Base-by-base conservation (phyloP, 2,113 vertebrate species). In the Dipodomys ordii region DNA sequence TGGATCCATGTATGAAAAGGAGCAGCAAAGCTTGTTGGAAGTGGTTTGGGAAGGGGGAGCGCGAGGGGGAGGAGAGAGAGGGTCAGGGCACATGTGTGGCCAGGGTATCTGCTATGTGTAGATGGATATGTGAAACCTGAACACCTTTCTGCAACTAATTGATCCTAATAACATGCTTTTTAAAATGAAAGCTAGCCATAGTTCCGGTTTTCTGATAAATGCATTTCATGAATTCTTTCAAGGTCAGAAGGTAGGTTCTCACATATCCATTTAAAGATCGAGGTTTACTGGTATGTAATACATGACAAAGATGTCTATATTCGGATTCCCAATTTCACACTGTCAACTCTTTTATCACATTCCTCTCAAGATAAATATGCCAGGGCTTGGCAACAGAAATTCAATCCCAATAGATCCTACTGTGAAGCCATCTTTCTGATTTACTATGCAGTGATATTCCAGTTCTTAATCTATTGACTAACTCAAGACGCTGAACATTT, bases 211-310 rank as follows among this genome's bases (percentile, higher is more conserved):
- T 85, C 32, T 82, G 65, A 49, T 69, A 85, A 79, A n/a, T 3
- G 13, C 15, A 78, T 84, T 90, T 87, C n/a, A 64, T 46, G 22
- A 67, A 68, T 96, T 68, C 65, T 83, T 15, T 74, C 53, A 82
- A 15, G 9, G 13, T 82, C 39, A 39, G 19, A 57, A 57, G 10
- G 2, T 4, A 57, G 2, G 1, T 46, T 92, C 11, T 57, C 90
- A 80, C 83, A 86, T 46, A 10, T 7, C 5, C 39, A 46, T 60
- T 90, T 88, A 49, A 87, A 86, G 60, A 27, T 23, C 30, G 62
- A 77, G 27, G 8, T 28, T 93, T 78, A 53, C 3, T 44, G 13
- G 60, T 62, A 44, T 82, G 68, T 87, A 82, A 57, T 81, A 80
- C 94, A 81, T 32, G 22, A 64, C 8, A 83, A 4, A 27, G 22